phyloP scores from a whole-genome alignment of 2,888 invertebrate species.

The Rhodophaea formosa region DNA sequence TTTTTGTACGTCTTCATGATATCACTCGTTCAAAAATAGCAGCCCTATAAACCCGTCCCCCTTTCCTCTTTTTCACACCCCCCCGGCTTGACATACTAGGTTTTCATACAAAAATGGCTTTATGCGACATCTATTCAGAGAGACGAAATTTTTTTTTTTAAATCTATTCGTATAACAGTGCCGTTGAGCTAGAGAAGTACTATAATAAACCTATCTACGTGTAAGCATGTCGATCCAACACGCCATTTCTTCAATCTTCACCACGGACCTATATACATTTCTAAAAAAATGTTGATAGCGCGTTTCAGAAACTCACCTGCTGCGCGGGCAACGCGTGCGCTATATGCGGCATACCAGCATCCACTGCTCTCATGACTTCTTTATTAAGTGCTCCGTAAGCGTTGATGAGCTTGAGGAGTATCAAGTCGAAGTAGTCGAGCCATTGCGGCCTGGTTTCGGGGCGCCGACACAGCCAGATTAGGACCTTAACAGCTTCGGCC shows the following conservation, averaged over 20 bases:
- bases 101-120: no score
- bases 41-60: no score
- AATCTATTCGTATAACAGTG: no score
- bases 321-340: constrained; percentile 91
- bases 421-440: constrained; percentile 94
- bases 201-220: neutral
- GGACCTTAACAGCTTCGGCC: constrained; percentile 88
- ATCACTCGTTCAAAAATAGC: no score
- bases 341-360: constrained; percentile 87
- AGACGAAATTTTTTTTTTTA: no score
- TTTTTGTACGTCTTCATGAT: no score
- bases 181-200: no score
- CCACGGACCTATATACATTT: neutral
- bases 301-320: constrained; percentile 61
- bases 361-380: constrained; percentile 91
- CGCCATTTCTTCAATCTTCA: neutral
- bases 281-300: neutral
- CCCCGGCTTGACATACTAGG: no score
- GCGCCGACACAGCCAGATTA: constrained; percentile 92
- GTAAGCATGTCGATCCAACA: constrained; percentile 9
- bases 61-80: no score
- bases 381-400: constrained; percentile 88
- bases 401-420: constrained; percentile 93
- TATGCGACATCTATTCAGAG: no score
- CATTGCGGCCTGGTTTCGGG: constrained; percentile 89